Evolutionary conservation across 2,888 invertebrate genomes (phyloP).

Genomic region (Peribatodes rhomboidaria): DNA sequence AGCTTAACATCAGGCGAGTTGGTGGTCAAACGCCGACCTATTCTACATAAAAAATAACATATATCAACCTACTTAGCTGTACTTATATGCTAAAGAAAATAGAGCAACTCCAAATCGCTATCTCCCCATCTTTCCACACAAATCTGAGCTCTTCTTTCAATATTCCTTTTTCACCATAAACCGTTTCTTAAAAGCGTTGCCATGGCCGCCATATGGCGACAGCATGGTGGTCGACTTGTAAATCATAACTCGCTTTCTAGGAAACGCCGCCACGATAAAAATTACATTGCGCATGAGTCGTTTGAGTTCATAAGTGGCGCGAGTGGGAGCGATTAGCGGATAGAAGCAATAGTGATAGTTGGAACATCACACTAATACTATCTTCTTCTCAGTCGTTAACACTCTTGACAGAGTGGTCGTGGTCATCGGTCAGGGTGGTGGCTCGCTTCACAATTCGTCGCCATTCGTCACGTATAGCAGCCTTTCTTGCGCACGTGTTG

Average conservation of each 20-base stretch:
- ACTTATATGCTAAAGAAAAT: background rate
- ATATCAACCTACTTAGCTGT: no score
- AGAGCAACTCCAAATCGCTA: background rate
- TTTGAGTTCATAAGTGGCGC: conserved; percentile 31
- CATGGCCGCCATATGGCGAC: conserved; percentile 55
- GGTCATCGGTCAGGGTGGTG: no score
- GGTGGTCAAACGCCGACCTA: no score
- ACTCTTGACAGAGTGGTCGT: no score
- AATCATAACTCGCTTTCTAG: conserved; percentile 63
- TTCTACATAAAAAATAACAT: no score
- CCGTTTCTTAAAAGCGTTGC: conserved; percentile 37
- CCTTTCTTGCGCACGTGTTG: no score
- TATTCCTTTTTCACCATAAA: conserved; percentile 46
- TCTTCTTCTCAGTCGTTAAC: no score
- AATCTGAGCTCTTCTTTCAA: conserved; percentile 25
- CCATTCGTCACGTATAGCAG: no score
- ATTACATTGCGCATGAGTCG: conserved; percentile 61
- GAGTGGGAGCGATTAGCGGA: conserved; percentile 26
- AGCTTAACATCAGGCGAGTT: no score
- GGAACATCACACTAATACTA: no score
- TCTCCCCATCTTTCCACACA: conserved; percentile 10
- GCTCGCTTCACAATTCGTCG: no score
- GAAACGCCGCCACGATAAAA: conserved; percentile 63
- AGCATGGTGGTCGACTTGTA: conserved; percentile 56
- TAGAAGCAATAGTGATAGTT: no score